Conservation (phyloP, 2,113 vertebrate genomes). For the Pseudonaja textilis region DNA sequence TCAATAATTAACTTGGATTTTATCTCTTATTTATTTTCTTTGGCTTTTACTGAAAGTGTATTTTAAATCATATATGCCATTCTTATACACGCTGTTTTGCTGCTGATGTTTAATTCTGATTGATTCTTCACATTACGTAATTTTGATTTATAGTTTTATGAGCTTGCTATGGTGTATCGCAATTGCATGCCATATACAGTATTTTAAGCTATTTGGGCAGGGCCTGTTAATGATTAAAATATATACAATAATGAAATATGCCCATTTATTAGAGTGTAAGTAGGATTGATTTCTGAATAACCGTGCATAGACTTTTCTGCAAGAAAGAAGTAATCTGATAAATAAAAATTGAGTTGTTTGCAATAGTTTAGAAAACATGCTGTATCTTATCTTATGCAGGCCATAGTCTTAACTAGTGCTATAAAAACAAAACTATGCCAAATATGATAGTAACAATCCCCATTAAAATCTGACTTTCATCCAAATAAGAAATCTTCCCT, state of each 20-base stretch:
- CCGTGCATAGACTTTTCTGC: background rate
- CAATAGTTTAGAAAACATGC: background rate
- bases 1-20: background rate
- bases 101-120: background rate
- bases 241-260: background rate
- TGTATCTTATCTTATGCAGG: background rate
- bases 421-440: background rate
- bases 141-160: background rate
- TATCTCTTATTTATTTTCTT: background rate
- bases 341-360: background rate
- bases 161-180: background rate
- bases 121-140: background rate
- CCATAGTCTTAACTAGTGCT: background rate
- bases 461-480: constrained; percentile 20
- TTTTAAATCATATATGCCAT: background rate
- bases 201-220: background rate
- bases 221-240: background rate
- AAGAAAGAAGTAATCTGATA: background rate
- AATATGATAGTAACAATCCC: background rate
- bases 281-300: background rate
- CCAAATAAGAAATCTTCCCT: background rate
- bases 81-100: background rate
- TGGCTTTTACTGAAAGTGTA: background rate
- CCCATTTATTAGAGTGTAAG: background rate
- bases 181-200: background rate